Base-by-base conservation (phyloP, 92 coral and sea anemone species). In the Phenganax marumi region DNA sequence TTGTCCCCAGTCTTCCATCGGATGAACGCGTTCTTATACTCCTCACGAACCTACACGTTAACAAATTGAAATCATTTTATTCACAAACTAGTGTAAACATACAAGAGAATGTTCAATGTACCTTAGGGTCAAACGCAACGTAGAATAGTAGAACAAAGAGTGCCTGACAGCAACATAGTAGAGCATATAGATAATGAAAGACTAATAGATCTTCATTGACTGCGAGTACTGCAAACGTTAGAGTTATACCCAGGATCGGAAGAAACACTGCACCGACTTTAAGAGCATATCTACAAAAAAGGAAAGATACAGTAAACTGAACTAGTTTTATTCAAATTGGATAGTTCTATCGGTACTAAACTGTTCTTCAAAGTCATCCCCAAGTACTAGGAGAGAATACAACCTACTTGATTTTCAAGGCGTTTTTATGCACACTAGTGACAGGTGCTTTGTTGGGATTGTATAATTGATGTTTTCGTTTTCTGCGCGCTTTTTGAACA, bases 1-100 rank as follows among this genome's bases (percentile, higher is more conserved):
- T 92, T 95, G 86, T 95, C 98, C 6, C 97, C 97, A 54, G 98
- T 95, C 81, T 91, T 95, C 98, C 98, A 95, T 22, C 98, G 92
- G 79, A 90, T 87, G 87, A 90, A 95, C 13, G 97, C 98, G 79
- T 95, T 95, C 81, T 89, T 90, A 80, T 88, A 92, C 77, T 95
- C 98, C 14, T 88, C 91, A 22, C 98, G 93, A 8, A 95, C 96
- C 98, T 95, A 5, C 55, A 33, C 25, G 50, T n/a, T 13, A 84
- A 74, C 25, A 74, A 49, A 46, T 26, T 6, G 5, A 64, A 24
- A 1, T 21, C 21, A 21, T n/a, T 68, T 8, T 13, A 6, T 10
- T 16, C 5, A 33, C 43, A 33, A 0, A 33, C 43, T 0, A 33
- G 43, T 33, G 3, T 33, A 33, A 2, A 33, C 5, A 33, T 33